A percentile compares a stretch with the other conserved stretches of the same genome.
phyloP scores from a whole-genome alignment of 2,797 vertebrate species.

The Mormyrus hasselquistii region DNA sequence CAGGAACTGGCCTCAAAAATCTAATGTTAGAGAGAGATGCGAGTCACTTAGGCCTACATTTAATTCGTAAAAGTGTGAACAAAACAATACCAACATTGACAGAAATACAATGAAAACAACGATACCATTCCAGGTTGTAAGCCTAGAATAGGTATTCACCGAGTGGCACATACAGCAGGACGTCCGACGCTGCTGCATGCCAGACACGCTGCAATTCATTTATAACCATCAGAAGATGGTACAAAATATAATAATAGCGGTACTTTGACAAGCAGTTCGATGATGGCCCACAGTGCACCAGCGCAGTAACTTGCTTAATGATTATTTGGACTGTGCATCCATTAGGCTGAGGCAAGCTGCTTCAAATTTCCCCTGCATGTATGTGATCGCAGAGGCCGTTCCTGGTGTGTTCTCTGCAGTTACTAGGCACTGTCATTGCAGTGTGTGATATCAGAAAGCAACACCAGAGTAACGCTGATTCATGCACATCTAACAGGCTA shows the following conservation, averaged over 20 bases:
- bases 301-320: not conserved
- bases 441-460: constrained; percentile 3
- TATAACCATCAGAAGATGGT: not conserved
- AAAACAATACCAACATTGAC: not conserved
- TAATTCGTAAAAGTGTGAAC: not conserved
- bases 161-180: not conserved
- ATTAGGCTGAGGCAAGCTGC: not conserved
- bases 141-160: not conserved
- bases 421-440: constrained; percentile 10
- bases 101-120: not conserved
- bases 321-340: not conserved
- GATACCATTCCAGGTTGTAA: not conserved
- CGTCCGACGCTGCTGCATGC: not conserved
- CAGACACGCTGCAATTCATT: constrained; percentile 8
- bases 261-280: not conserved
- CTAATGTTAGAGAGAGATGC: not conserved
- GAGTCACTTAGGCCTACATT: not conserved
- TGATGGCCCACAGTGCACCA: not conserved
- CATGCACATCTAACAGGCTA: not conserved
- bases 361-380: not conserved
- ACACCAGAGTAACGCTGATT: not conserved
- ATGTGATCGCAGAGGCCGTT: constrained; percentile 26
- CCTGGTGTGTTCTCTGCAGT: constrained; percentile 22
- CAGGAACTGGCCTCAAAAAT: not conserved
- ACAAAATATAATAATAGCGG: not conserved